phyloP scores from a whole-genome alignment of 2,113 vertebrate genomes.

The Stictonetta naevosa region DNA sequence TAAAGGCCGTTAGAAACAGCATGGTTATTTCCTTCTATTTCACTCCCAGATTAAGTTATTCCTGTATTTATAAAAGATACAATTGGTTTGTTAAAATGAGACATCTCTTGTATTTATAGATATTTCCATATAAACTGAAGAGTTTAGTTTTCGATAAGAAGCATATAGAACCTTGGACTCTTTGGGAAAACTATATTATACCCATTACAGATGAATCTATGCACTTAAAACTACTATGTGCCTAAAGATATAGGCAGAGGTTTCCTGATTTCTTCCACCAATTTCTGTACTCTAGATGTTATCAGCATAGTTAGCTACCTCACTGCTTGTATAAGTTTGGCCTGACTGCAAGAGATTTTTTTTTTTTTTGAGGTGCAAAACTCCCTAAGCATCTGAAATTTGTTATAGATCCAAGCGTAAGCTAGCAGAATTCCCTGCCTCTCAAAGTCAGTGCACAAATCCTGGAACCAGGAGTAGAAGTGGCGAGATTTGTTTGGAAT shows the following conservation, averaged over 20 bases:
- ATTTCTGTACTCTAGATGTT: neutral
- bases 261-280: neutral
- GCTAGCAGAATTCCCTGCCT: neutral
- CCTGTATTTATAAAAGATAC: neutral
- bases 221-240: neutral
- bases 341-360: neutral
- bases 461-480: neutral
- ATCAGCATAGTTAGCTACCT: neutral
- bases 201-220: neutral
- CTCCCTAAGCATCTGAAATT: neutral
- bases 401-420: neutral
- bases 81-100: neutral
- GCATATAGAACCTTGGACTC: neutral
- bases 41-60: neutral
- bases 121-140: neutral
- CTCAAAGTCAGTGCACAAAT: neutral
- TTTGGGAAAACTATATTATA: neutral
- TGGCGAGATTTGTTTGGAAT: neutral
- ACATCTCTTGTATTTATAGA: neutral
- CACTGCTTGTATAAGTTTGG: neutral
- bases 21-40: conserved; percentile 4
- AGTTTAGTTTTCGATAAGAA: neutral
- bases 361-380: neutral
- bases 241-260: neutral
- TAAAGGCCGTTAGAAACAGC: neutral